Evolutionary conservation across 1,140 invertebrate genomes (phyloP).

Genomic region (Papilio helenus): DNA sequence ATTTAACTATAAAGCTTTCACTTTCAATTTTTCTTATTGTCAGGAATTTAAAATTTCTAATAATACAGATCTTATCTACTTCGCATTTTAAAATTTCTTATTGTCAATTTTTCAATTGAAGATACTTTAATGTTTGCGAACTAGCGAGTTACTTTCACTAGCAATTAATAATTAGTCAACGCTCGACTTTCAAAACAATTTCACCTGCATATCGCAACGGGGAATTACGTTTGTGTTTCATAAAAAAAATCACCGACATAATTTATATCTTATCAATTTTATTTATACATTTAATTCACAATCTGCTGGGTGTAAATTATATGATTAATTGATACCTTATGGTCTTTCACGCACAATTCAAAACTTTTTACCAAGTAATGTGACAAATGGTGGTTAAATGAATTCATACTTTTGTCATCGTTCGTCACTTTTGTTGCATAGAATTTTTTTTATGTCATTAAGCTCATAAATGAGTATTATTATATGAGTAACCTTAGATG

Average conservation of each 20-base stretch:
- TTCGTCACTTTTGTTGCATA: neutral
- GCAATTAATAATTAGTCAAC: conserved; percentile 20
- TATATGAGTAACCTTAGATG: neutral
- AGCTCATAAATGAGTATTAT: neutral
- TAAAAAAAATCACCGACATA: neutral
- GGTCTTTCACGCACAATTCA: neutral
- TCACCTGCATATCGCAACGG: conserved; percentile 1
- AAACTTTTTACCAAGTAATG: neutral
- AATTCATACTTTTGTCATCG: conserved; percentile 3
- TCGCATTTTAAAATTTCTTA: neutral
- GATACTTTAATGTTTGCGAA: neutral
- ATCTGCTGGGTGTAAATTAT: neutral
- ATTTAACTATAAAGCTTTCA: neutral
- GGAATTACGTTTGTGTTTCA: conserved; percentile 11
- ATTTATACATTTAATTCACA: neutral
- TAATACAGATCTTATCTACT: neutral
- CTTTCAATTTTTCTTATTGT: neutral
- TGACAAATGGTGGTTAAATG: conserved; percentile 3
- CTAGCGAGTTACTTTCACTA: neutral
- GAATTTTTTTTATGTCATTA: neutral
- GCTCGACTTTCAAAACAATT: conserved; percentile 23
- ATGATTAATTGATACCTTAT: neutral
- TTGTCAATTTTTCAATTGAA: neutral
- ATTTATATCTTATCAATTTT: neutral
- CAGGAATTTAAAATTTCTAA: neutral